Base-by-base conservation (phyloP, 1,140 invertebrate genomes). In the Conus betulinus region DNA sequence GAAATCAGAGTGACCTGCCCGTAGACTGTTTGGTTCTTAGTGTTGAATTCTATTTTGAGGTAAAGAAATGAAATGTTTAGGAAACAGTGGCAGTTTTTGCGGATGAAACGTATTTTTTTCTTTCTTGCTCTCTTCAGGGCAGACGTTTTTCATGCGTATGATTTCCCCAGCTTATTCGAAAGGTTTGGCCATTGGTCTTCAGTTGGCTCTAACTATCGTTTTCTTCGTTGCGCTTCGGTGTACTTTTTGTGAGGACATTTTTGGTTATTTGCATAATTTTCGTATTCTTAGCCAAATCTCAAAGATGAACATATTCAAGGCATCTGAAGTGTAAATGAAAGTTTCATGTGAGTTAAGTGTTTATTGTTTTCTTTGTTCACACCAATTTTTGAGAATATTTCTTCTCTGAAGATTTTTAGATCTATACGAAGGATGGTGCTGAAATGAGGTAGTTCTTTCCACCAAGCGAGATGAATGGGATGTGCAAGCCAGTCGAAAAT, bases 391-490 rank as follows among this genome's bases (percentile, higher is more conserved):
- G 39, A 39, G 17, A 20, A 63, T 63, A 20, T 13, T 20, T 13
- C 60, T 63, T 20, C 10, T 13, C 10, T 63, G 60, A 63, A 63
- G 60, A 13, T 71, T 71, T 13, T 71, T 81, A 53, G 51, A 81
- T 81, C 51, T 53, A 51, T 53, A 81, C 79, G 51, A 53, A 53
- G 8, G 13, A 53, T 81, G 51, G 20, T 23, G 53, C 39, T 39
- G 15, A 81, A 81, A 81, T 39, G 39, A 81, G 25, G 23, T 53
- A 81, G 79, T 53, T 81, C 79, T 81, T 5, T 23, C 10, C 23
- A 81, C 4, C 39, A 81, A 81, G 5, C 79, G 79, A 81, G 79
- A 81, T 81, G 79, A 81, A 81, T 81, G 79, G 79, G 79, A 81
- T 15, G 27, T 81, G 51, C 79, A 81, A 51, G 25, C 79, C 53